phyloP scores from a whole-genome alignment of 1,140 invertebrate genomes.

The Lasioglossum albipes region DNA sequence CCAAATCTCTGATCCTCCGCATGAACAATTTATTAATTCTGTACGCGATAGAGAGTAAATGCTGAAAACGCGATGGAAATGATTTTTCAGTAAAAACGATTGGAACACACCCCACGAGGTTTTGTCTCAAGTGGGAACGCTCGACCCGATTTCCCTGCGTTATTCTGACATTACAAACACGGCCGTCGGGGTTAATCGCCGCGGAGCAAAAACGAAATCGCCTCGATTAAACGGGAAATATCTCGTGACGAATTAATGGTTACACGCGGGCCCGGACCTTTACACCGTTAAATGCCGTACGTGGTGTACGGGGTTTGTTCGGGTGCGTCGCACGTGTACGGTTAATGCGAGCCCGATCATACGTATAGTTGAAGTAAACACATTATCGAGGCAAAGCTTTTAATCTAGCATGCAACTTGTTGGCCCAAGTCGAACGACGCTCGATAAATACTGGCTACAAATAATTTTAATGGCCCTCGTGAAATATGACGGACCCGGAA shows the following conservation, averaged over 20 bases:
- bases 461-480: conserved; percentile 59
- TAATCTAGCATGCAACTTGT: conserved; percentile 65
- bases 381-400: conserved; percentile 68
- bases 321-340: background rate
- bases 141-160: too few species aligned
- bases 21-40: too few species aligned
- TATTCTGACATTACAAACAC: too few species aligned
- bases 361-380: conserved; percentile 56
- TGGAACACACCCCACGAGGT: too few species aligned
- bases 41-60: too few species aligned
- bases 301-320: background rate
- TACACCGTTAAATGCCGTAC: conserved; percentile 18
- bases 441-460: conserved; percentile 51
- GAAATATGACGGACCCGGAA: conserved; percentile 39
- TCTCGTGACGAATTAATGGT: conserved; percentile 39
- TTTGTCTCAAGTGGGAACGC: too few species aligned
- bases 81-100: too few species aligned
- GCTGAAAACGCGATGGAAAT: too few species aligned
- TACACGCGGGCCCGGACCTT: conserved; percentile 7
- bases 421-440: conserved; percentile 44
- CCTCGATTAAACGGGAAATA: conserved; percentile 34
- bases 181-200: background rate
- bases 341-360: background rate
- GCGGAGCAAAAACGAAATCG: background rate
- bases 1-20: too few species aligned